Evolutionary conservation across 2,113 vertebrate species (phyloP).

Genomic region (Motacilla alba): DNA sequence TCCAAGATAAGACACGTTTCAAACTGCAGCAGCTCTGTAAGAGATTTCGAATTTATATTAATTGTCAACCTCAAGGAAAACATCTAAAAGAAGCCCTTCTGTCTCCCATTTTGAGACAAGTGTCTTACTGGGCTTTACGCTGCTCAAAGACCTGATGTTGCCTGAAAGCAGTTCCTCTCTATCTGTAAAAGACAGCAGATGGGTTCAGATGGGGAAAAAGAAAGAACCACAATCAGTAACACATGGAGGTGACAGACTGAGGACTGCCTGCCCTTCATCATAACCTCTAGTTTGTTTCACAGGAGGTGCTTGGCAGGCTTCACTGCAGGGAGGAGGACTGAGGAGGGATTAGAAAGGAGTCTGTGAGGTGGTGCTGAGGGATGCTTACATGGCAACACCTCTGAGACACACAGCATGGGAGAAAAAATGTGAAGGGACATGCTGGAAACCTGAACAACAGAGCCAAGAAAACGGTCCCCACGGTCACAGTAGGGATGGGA

Average conservation of each 20-base stretch:
- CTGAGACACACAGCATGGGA: background rate
- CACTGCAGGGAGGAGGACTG: background rate
- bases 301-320: background rate
- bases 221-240: background rate
- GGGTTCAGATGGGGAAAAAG: background rate
- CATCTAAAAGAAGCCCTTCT: background rate
- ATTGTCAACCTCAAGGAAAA: slow-evolving; percentile 17
- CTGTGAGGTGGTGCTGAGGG: background rate
- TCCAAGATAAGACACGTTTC: slow-evolving; percentile 19
- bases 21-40: background rate
- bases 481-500: background rate
- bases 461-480: background rate
- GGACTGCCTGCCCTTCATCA: background rate
- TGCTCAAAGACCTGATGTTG: background rate
- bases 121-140: background rate
- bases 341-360: background rate
- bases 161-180: background rate
- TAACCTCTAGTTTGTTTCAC: background rate
- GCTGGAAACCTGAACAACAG: background rate
- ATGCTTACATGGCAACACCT: background rate
- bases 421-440: background rate
- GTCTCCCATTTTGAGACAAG: background rate
- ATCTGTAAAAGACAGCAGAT: background rate
- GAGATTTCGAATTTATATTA: background rate
- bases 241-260: slow-evolving; percentile 16